Percentiles rank a stretch among this genome's conserved stretches.
Evolutionary conservation across 2,797 vertebrate species (phyloP).

Genomic region (Caiman crocodilus): DNA sequence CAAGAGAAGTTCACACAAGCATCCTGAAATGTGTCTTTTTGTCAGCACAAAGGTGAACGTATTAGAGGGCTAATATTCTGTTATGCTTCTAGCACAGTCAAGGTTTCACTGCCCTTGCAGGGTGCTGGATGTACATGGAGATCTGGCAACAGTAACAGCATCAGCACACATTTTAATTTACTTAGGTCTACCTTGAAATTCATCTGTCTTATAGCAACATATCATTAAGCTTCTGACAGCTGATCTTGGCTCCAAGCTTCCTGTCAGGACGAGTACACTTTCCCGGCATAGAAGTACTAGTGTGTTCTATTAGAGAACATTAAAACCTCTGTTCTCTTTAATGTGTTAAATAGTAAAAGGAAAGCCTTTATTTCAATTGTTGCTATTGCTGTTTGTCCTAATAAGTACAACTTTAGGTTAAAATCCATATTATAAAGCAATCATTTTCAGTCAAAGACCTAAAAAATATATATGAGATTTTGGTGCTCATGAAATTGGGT

Average conservation of each 20-base stretch:
- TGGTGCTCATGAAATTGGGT: neutral
- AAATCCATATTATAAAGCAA: neutral
- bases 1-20: neutral
- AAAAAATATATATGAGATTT: neutral
- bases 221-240: constrained; percentile 53
- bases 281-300: neutral
- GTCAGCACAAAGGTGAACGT: neutral
- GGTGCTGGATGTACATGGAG: neutral
- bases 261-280: constrained; percentile 13
- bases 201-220: constrained; percentile 45
- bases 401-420: neutral
- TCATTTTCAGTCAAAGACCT: neutral
- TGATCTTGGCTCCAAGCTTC: constrained; percentile 36
- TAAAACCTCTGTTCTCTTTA: neutral
- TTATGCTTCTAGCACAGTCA: neutral
- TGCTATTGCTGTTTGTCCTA: neutral
- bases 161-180: constrained; percentile 7
- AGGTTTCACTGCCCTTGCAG: constrained; percentile 47
- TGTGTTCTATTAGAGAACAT: neutral
- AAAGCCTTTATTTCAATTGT: neutral
- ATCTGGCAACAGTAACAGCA: neutral
- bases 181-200: constrained; percentile 17
- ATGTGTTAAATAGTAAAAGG: neutral
- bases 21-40: neutral
- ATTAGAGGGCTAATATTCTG: neutral